These are phyloP conservation scores for Harpegnathos saltator DNA, from an alignment of 1,140 invertebrate species.

Conservation along the genomic window DNA sequence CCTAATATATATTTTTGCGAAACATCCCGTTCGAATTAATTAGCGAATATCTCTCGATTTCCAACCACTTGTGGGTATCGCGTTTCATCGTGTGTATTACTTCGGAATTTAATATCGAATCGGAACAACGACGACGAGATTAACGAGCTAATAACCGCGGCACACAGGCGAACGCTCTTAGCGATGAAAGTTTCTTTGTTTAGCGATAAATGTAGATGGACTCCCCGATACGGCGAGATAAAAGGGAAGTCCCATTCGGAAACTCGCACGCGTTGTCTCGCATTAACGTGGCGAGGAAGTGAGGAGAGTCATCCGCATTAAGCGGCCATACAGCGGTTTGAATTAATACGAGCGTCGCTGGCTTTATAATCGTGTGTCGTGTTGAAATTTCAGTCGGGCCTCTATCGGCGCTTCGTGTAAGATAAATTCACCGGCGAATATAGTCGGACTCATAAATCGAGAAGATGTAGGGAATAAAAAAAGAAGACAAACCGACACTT, in stretches of 20 bases:
- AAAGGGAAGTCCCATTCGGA: slow-evolving; percentile 15
- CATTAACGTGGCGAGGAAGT: slow-evolving; percentile 6
- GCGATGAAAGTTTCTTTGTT: slow-evolving; percentile 50
- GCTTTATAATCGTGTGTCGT: neutral
- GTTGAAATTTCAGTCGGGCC: neutral
- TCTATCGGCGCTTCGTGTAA: neutral
- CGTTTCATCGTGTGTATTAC: too few species aligned
- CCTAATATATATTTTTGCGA: too few species aligned
- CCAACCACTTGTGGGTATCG: neutral
- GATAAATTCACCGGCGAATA: too few species aligned
- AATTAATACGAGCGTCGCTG: neutral
- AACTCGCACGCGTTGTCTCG: slow-evolving; percentile 19
- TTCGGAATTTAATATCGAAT: slow-evolving; percentile 17
- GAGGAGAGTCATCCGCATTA: slow-evolving; percentile 3
- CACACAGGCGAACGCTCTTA: neutral
- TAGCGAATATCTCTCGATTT: neutral
- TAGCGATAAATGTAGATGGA: slow-evolving; percentile 26
- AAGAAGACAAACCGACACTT: too few species aligned
- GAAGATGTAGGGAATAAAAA: neutral
- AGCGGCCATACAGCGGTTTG: neutral
- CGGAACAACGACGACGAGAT: neutral
- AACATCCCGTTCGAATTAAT: neutral
- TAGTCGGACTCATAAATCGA: too few species aligned
- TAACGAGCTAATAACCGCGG: neutral
- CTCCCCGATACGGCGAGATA: slow-evolving; percentile 17